Evolutionary conservation across 2,797 vertebrate genomes (phyloP), one percentile per base, ranked within the genome.

Genomic region (Eulemur albifrons): DNA sequence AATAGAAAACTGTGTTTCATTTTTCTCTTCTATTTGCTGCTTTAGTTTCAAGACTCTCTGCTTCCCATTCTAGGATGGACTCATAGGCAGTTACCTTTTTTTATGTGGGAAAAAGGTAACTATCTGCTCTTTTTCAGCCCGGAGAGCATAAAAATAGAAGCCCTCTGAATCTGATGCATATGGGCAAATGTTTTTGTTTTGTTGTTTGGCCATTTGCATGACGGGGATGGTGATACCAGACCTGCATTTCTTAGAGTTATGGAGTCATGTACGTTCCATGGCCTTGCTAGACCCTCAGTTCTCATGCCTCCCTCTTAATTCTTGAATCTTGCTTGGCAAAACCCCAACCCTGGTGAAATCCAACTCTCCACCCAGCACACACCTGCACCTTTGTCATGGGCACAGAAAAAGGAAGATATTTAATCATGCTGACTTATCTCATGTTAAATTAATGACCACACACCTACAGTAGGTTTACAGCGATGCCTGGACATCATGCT

Each of bases 21-120:
- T 21, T 27, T 21, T 25, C 8, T 43, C 25, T 43, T 10, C 57
- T 9, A 0, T 3, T 72, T 11, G 35, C 7, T 1, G 0, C 32
- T 21, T 43, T 10, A 1, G 4, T 70, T 70, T 21, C 35, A 63
- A 54, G 6, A n/a, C 30, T 57, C 13, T 5, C 0, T 2, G 4
- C 0, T 70, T 40, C 23, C 0, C 10, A 2, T 27, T 50, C 11
- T 0, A 15, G 13, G 3, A 3, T 1, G 35, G 15, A 63, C 1
- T 38, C 25, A 38, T 0, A 18, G 0, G 0, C 2, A 3, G 35
- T 35, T 35, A 35, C 35, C 35, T 35, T 35, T 35, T 35, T 35
- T 35, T 15, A 15, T 7, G 23, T 9, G 5, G n/a, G 9, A 1
- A 27, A 67, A 0, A 61, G 40, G 32, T 25, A 61, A 48, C 7